Percentiles rank a stretch among this genome's conserved stretches.
These are phyloP conservation scores for Stictocephala bisonia DNA, from an alignment of 2,888 invertebrate genomes.

Conservation along the genomic window DNA sequence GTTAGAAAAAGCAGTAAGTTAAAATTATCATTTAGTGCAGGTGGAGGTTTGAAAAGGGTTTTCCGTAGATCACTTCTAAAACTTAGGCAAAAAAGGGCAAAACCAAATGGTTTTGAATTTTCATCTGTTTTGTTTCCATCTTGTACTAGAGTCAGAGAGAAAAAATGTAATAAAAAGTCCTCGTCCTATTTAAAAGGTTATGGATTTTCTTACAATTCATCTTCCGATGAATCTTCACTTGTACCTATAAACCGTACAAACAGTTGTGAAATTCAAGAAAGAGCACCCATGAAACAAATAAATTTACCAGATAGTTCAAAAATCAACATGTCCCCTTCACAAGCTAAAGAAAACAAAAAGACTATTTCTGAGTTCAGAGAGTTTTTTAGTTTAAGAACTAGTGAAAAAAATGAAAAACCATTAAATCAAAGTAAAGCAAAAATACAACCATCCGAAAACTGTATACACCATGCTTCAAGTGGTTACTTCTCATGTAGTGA, in stretches of 20 bases:
- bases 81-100: slow-evolving; percentile 49
- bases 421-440: background rate
- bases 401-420: slow-evolving; percentile 19
- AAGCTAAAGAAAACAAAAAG: slow-evolving; percentile 8
- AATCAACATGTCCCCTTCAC: background rate
- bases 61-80: slow-evolving; percentile 69
- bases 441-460: slow-evolving; percentile 17
- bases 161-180: slow-evolving; percentile 2
- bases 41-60: slow-evolving; percentile 72
- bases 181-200: slow-evolving; percentile 23
- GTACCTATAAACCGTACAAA: background rate
- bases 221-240: slow-evolving; percentile 23
- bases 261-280: slow-evolving; percentile 8
- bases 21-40: slow-evolving; percentile 72
- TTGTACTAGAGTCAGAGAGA: slow-evolving; percentile 18
- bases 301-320: no score
- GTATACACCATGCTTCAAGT: slow-evolving; percentile 41
- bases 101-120: slow-evolving; percentile 54
- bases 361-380: slow-evolving; percentile 8
- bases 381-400: slow-evolving; percentile 5
- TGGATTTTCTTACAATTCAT: slow-evolving; percentile 21
- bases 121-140: slow-evolving; percentile 65
- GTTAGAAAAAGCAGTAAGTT: slow-evolving; percentile 66
- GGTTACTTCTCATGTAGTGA: slow-evolving; percentile 89
- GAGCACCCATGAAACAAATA: background rate